A percentile compares a stretch with the other conserved stretches of the same genome.
Evolutionary conservation across 2,797 vertebrate species (phyloP).

Genomic region (Pempheris klunzingeri): DNA sequence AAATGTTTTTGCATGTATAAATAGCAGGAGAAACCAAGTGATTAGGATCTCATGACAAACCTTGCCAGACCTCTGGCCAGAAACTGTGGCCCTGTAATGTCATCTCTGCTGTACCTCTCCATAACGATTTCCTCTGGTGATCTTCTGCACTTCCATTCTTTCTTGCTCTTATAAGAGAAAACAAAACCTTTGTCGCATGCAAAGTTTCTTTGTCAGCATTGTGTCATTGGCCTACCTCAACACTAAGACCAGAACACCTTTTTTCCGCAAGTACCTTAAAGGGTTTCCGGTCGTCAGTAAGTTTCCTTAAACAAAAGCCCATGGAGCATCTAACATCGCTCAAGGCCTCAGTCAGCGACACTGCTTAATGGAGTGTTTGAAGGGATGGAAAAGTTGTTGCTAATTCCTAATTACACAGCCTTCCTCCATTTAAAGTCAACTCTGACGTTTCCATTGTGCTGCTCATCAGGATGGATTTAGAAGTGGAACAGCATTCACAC

Average conservation of each 20-base stretch:
- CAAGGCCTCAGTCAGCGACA: constrained; percentile 23
- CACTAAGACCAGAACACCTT: background rate
- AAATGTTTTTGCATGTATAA: constrained; percentile 48
- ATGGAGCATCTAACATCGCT: constrained; percentile 30
- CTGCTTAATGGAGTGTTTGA: constrained; percentile 29
- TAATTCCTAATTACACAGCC: constrained; percentile 58
- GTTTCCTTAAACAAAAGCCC: constrained; percentile 45
- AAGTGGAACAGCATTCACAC: constrained; percentile 50
- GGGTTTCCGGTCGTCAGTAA: background rate
- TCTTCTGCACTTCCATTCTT: background rate
- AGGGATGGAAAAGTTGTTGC: constrained; percentile 53
- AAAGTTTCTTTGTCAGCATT: background rate
- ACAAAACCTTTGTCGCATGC: background rate
- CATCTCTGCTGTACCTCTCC: background rate
- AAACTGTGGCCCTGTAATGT: constrained; percentile 18
- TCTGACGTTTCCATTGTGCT: constrained; percentile 47
- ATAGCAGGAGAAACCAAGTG: constrained; percentile 46
- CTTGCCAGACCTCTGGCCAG: constrained; percentile 16
- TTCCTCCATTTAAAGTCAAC: constrained; percentile 44
- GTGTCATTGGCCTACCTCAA: background rate
- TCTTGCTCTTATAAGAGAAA: background rate
- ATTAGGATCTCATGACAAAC: constrained; percentile 59
- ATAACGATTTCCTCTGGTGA: background rate
- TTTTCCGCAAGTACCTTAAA: constrained; percentile 14
- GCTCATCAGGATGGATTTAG: constrained; percentile 65